Evolutionary conservation across 2,797 vertebrate species (phyloP).

Genomic region (Varecia variegata): DNA sequence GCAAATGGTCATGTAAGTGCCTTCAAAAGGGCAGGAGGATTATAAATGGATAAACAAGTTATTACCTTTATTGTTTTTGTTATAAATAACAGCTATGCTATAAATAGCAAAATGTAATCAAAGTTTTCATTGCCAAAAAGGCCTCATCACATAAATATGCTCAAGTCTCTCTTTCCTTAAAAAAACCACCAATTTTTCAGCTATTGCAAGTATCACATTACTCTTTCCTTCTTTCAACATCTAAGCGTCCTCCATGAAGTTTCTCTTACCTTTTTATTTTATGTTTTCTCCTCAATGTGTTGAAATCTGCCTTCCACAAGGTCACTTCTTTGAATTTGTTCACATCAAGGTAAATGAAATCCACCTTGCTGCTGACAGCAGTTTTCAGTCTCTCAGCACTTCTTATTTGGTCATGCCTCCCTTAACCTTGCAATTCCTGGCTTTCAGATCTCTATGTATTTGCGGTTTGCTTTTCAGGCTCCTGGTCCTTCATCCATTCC

Average conservation of each 20-base stretch:
- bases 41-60: background rate
- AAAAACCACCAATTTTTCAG: background rate
- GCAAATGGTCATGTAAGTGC: background rate
- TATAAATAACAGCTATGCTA: background rate
- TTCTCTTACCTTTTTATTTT: background rate
- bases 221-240: background rate
- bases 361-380: background rate
- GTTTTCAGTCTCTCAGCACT: background rate
- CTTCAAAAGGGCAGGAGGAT: background rate
- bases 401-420: background rate
- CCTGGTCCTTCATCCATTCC: background rate
- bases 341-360: conserved; percentile 6
- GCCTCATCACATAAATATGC: background rate
- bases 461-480: background rate
- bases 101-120: conserved; percentile 28
- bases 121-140: background rate
- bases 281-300: background rate
- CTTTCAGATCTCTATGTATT: background rate
- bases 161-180: background rate
- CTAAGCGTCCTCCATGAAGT: background rate
- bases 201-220: background rate
- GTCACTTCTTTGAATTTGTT: conserved; percentile 43
- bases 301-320: background rate
- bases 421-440: background rate
- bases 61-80: background rate